A percentile compares a stretch with the other conserved stretches of the same genome.
phyloP scores from a whole-genome alignment of 2,113 vertebrate species.

The Pelecanus crispus region DNA sequence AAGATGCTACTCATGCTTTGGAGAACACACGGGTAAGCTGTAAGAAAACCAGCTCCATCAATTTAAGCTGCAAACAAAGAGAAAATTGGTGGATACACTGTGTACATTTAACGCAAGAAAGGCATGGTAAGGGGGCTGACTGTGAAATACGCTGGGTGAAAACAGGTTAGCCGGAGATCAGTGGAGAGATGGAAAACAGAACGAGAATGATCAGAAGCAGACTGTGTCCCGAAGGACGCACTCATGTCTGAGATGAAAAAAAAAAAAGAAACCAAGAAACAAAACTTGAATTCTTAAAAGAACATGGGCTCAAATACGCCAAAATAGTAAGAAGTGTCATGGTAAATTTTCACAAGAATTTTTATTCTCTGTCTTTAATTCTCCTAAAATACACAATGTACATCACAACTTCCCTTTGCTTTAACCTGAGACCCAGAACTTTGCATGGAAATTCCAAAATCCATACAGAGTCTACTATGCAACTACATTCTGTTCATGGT shows the following conservation, averaged over 20 bases:
- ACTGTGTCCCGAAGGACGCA: background rate
- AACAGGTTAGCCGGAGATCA: background rate
- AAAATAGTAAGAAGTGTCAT: fast-evolving
- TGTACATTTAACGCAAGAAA: fast-evolving
- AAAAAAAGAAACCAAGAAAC: background rate
- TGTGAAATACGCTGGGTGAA: background rate
- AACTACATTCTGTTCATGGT: background rate
- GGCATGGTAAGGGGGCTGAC: background rate
- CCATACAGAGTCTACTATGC: background rate
- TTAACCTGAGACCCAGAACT: background rate
- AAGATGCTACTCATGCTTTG: background rate
- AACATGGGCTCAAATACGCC: background rate
- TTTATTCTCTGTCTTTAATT: background rate
- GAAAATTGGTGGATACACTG: background rate
- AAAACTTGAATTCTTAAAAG: background rate
- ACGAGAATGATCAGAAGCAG: background rate
- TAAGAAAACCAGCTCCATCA: background rate
- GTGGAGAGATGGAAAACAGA: background rate
- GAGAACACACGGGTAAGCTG: background rate
- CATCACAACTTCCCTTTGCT: background rate
- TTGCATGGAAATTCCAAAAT: background rate
- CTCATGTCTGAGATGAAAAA: background rate
- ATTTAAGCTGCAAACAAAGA: background rate
- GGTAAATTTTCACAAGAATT: background rate
- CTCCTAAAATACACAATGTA: background rate